These are phyloP conservation scores for Casuarius casuarius DNA, from an alignment of 2,113 vertebrate genomes.

Conservation along the genomic window DNA sequence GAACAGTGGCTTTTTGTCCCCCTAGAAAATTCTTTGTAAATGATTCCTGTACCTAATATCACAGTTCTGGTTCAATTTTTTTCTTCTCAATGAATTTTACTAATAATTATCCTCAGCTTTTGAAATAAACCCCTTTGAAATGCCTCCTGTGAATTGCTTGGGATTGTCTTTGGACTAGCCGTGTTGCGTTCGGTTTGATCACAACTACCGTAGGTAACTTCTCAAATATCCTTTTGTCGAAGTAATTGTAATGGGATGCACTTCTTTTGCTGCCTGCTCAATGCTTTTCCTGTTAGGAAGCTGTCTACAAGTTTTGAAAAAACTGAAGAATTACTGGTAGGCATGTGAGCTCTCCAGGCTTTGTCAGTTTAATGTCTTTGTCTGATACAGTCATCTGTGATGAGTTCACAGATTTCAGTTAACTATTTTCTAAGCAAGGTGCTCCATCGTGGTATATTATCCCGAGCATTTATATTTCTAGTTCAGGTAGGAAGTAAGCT, in stretches of 20 bases:
- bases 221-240: background rate
- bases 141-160: fast-evolving
- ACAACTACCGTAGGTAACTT: background rate
- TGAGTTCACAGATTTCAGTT: background rate
- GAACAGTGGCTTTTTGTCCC: background rate
- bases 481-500: background rate
- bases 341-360: background rate
- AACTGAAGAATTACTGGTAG: background rate
- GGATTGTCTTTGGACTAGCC: background rate
- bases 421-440: background rate
- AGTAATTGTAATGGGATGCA: background rate
- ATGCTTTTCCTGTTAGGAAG: background rate
- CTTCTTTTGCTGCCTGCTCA: background rate
- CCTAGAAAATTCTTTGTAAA: background rate
- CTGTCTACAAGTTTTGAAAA: background rate
- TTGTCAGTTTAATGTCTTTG: background rate
- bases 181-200: background rate
- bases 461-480: background rate
- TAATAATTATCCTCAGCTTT: background rate
- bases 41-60: background rate
- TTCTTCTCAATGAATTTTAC: background rate
- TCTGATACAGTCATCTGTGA: background rate
- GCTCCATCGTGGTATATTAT: background rate
- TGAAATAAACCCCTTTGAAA: background rate
- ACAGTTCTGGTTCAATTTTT: background rate